phyloP scores from a whole-genome alignment of 2,888 invertebrate genomes.

The Polyploca ridens region DNA sequence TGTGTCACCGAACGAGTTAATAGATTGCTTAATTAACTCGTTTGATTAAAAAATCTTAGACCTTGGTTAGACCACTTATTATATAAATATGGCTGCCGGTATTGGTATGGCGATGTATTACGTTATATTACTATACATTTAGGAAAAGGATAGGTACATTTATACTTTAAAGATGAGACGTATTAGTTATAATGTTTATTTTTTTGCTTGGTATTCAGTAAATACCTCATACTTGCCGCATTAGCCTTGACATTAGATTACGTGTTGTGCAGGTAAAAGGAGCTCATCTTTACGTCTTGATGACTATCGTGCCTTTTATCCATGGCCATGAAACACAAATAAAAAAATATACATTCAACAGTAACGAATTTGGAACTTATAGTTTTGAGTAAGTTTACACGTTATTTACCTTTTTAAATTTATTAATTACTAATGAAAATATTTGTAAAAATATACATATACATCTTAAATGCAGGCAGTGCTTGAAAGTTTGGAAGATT shows the following conservation, averaged over 20 bases:
- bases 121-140: no score
- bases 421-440: background rate
- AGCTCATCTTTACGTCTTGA: constrained; percentile 44
- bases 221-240: constrained; percentile 38
- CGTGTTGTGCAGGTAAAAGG: constrained; percentile 64
- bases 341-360: constrained; percentile 66
- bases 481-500: no score
- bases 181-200: background rate
- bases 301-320: constrained; percentile 42
- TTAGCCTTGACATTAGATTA: constrained; percentile 64
- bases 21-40: no score
- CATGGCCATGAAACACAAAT: constrained; percentile 55
- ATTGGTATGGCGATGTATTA: no score
- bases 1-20: no score
- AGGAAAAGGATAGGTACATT: no score
- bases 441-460: background rate
- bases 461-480: no score
- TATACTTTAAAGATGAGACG: no score
- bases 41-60: no score
- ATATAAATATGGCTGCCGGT: no score
- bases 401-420: background rate
- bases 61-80: no score
- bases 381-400: constrained; percentile 74
- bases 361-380: constrained; percentile 71
- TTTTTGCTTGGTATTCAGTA: constrained; percentile 15